Base-by-base conservation (phyloP, 2,888 invertebrate species). In the Microctonus brassicae region DNA sequence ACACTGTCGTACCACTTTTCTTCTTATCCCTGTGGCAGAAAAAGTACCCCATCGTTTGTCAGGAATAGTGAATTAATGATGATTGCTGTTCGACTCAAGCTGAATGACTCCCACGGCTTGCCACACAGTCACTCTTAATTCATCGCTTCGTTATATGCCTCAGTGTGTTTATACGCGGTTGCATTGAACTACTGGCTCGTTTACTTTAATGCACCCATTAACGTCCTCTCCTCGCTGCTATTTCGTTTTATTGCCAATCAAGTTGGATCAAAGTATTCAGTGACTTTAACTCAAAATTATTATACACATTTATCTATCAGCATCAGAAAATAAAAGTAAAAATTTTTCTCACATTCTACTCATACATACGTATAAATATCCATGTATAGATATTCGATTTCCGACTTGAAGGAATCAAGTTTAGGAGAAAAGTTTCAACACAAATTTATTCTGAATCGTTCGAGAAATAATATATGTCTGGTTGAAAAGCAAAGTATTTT, bases 31-130 rank as follows among this genome's bases (percentile, higher is more conserved):
- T 36, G 73, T 81, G 79, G 80, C 82, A 80, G 79, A 74, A 79
- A 78, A 81, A 84, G 83, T 84, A 81, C 81, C 82, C 80, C 72
- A 79, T 83, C 84, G 79, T 84, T 85, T 84, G 84, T 84, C 85
- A 83, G 81, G 83, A 82, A 83, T 83, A 79, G 82, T 82, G 82
- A 84, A 85, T 85, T 84, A 84, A 84, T 84, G 85, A 85, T 84
- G 84, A 85, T 84, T 83, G 81, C 81, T 79, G 73, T 79, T 78
- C 73, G 82, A 79, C 78, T 83, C 77, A 75, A 73, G 76, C 79
- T 78, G 79, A 80, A 78, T 78, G 79, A 81, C 76, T 77, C 76
- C 77, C 78, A 77, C 77, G 77, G 6, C 77, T 75, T 72, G 64
- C 76, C 78, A 76, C 70, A 47, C 47, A 47, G 20, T 47, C 77